Evolutionary conservation across 2,797 vertebrate species (phyloP), one percentile per base, ranked within the genome.

Genomic region (Myotis myotis): DNA sequence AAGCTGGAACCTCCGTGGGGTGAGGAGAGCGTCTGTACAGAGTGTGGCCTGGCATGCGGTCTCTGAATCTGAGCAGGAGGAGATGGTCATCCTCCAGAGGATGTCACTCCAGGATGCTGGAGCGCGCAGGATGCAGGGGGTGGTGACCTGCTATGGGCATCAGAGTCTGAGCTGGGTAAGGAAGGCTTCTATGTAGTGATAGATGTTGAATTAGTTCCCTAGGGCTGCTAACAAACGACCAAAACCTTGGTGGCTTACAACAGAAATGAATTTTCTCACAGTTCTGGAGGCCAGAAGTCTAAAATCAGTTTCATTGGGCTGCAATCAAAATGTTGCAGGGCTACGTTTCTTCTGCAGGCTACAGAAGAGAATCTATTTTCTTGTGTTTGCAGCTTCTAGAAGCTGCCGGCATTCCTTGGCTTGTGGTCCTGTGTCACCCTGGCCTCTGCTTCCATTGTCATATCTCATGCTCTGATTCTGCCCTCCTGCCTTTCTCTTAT

Each of bases 231-330:
- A 33, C 2, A 76, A 75, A 51, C 38, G 22, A 64, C 15, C 4
- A 5, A 25, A 75, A 79, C 23, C 6, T 53, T 49, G 13, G n/a
- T n/a, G 12, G 5, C 8, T 86, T 57, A 60, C 62, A 91, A 44
- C 6, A 44, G 19, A 57, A 78, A 68, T 83, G 68, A 28, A 57
- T 92, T 87, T 94, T 87, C 57, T 72, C 64, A 68, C 16, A 66
- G 19, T 15, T 86, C 17, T 86, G 47, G 68, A 72, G 38, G 15
- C n/a, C 28, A 79, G 33, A 92, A 79, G 25, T 74, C 36, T 33
- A 87, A 57, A 53, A 36, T 72, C n/a, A 74, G 60, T 86, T 85
- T 71, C 33, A 38, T 5, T 23, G 20, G 3, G 51, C 23, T 72
- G 38, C 72, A 68, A 5, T 57, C 20, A 57, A 72, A 8, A 8